Percentiles rank a stretch among this genome's conserved stretches.
These are phyloP conservation scores for Drosophila pruinosa DNA, from an alignment of 1,140 invertebrate species.

Conservation along the genomic window DNA sequence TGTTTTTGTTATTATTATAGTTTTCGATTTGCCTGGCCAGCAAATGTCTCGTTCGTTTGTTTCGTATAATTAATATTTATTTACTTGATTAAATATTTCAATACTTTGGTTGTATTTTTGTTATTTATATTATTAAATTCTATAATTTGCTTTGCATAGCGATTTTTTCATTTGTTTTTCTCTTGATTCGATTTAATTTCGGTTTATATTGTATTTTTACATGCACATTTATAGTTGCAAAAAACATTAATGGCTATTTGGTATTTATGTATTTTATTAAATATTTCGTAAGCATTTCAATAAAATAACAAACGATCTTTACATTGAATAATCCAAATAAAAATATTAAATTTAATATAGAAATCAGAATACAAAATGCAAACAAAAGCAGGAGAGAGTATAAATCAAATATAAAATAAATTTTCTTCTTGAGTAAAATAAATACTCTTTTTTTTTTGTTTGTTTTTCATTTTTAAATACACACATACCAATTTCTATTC, in stretches of 20 bases:
- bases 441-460: constrained; percentile 31
- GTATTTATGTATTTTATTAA: constrained; percentile 65
- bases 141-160: constrained; percentile 75
- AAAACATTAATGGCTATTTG: constrained; percentile 77
- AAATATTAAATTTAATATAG: constrained; percentile 13
- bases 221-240: constrained; percentile 81
- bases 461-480: constrained; percentile 54
- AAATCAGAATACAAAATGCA: constrained; percentile 41
- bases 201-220: constrained; percentile 57
- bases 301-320: constrained; percentile 36
- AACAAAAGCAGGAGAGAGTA: constrained; percentile 42
- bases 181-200: constrained; percentile 34
- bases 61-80: constrained; percentile 58
- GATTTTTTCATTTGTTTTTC: constrained; percentile 43
- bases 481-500: constrained; percentile 67
- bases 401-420: constrained; percentile 12
- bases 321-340: constrained; percentile 39
- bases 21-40: constrained; percentile 36
- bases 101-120: constrained; percentile 70
- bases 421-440: constrained; percentile 29
- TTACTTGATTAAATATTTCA: constrained; percentile 62
- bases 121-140: constrained; percentile 78
- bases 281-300: constrained; percentile 53
- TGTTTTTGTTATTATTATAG: constrained; percentile 47
- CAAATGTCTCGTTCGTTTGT: constrained; percentile 28